Evolutionary conservation across 2,888 invertebrate species (phyloP), one percentile per base, ranked within the genome.

Genomic region (Melipona bicolor): DNA sequence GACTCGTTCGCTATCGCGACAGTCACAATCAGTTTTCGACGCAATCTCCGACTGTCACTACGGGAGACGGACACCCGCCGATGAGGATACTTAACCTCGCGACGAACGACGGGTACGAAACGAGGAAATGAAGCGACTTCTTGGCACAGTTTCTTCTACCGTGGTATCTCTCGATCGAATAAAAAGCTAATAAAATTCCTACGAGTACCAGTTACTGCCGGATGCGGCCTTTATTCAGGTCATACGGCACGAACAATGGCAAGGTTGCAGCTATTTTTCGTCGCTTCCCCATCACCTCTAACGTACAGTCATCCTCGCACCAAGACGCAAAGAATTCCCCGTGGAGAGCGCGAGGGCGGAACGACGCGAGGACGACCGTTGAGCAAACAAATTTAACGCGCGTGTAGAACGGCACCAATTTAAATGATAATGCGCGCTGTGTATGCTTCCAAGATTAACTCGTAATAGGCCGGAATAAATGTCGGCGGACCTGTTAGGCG

Each of bases 401-500:
- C 85, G 83, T 74, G 89, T 87, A 88, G 88, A 90, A 89, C 90
- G 90, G 86, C 90, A 88, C 87, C 90, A 92, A 91, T 93, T 92
- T 91, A 90, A 89, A 89, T 91, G 91, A 92, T 93, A 92, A 93
- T 91, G 80, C 88, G 87, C 84, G 67, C 75, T 88, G 86, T 87
- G 84, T 89, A 88, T 88, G 87, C 88, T 78, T 89, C 85, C 79
- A 75, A 90, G 89, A 92, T 92, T 90, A 90, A 89, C 90, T 89
- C 87, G 90, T 92, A 91, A 91, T 90, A 89, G 88, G 84, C 79
- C 65, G 83, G 91, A 87, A 91, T 91, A 91, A 91, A 91, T 86
- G 91, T 87, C 91, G 88, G 72, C 86, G 62, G 77, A 87, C 86
- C 84, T 89, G 91, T 91, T 90, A 88, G 85, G 81, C 86, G 85